Evolutionary conservation across 2,113 vertebrate genomes (phyloP).

Genomic region (Crypturellus undulatus): DNA sequence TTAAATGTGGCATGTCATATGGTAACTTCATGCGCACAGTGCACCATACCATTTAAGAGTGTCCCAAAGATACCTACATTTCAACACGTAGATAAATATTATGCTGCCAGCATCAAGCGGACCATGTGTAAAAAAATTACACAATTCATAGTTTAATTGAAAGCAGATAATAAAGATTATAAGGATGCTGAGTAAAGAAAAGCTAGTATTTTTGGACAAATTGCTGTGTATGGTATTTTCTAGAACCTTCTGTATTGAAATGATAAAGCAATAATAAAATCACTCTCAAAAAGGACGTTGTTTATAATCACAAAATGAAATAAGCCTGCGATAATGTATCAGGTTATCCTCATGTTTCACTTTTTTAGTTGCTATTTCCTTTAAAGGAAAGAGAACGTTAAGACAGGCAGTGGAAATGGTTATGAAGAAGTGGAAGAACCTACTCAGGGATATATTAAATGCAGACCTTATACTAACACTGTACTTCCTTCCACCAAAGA

Average conservation of each 20-base stretch:
- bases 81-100: slow-evolving; percentile 55
- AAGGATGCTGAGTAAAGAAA: slow-evolving; percentile 14
- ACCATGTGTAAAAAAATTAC: slow-evolving; percentile 65
- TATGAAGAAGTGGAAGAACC: neutral
- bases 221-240: slow-evolving; percentile 24
- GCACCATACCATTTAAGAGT: neutral
- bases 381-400: neutral
- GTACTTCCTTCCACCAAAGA: neutral
- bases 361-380: neutral
- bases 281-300: neutral
- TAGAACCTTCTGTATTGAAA: slow-evolving; percentile 19
- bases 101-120: slow-evolving; percentile 25
- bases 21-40: slow-evolving; percentile 59
- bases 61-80: slow-evolving; percentile 41
- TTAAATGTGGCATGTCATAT: slow-evolving; percentile 74
- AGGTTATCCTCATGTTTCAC: slow-evolving; percentile 8
- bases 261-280: slow-evolving; percentile 21
- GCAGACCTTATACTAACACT: neutral
- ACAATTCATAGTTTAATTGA: slow-evolving; percentile 65
- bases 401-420: neutral
- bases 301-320: slow-evolving; percentile 21
- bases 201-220: slow-evolving; percentile 19
- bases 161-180: slow-evolving; percentile 60
- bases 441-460: neutral
- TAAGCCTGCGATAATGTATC: neutral